Base-by-base conservation (phyloP, 2,113 vertebrate genomes). In the Corvus hawaiiensis region DNA sequence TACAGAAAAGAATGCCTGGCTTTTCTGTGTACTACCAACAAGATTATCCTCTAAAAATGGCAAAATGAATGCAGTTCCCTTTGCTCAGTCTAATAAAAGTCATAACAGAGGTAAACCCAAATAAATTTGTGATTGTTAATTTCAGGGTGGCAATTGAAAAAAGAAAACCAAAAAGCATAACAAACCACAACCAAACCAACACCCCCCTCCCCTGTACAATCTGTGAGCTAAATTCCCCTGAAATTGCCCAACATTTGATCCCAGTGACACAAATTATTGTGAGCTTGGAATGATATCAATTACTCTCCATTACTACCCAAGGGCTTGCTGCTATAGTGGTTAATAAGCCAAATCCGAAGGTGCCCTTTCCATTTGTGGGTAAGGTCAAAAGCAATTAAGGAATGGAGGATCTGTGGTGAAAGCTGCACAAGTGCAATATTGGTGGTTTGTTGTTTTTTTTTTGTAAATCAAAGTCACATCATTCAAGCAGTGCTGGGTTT, bases 341-440 rank as follows among this genome's bases (percentile, higher is more conserved):
- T 96, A 96, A 96, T 95, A 96, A 94, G 63, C 69, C 91, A 91
- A 87, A 93, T 85, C 84, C 74, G 89, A 76, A 91, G 63, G 58
- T 87, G 75, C 71, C 82, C 82, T 94, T 90, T 93, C 64, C 67
- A 44, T 96, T 83, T 66, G 67, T 77, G 84, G 51, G 63, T 44
- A 90, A 96, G 92, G 75, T 95, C 90, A 86, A 80, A 91, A 90
- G 72, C 87, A 96, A 91, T 89, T 92, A 93, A 89, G 76, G 90
- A 93, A 32, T 1, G 3, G 59, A 85, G 24, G 51, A 66, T 86
- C 63, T 80, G 39, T 62, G 74, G 71, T 58, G 46, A 61, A 91
- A 94, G 84, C 64, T 82, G 89, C 71, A 74, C 54, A 83, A 69
- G 44, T 41, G 35, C 28, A 54, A 41, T 66, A 74, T 7, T 43